Conservation (phyloP, 2,113 vertebrate species). For the Pelecanus crispus region DNA sequence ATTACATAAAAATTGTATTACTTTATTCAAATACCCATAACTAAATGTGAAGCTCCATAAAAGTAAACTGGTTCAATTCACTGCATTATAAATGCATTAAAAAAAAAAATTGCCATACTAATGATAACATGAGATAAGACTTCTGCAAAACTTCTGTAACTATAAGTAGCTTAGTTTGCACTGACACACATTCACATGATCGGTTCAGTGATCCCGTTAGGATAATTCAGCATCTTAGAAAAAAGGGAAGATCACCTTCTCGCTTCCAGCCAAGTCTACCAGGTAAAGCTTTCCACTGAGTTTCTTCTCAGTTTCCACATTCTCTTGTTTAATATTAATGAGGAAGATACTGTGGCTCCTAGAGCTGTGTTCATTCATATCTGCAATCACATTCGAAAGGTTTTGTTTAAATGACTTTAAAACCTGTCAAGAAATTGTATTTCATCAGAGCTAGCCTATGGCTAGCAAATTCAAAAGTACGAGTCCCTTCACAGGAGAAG, state of each 20-base stretch:
- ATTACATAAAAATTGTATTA: background rate
- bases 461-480: background rate
- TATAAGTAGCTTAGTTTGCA: background rate
- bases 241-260: constrained; percentile 81
- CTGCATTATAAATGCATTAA: background rate
- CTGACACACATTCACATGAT: background rate
- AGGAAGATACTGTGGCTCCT: constrained; percentile 97
- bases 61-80: background rate
- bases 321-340: constrained; percentile 97
- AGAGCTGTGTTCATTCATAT: constrained; percentile 99
- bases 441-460: background rate
- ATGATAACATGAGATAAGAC: background rate
- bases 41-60: background rate
- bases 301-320: constrained; percentile 93
- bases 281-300: constrained; percentile 95
- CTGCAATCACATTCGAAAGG: constrained; percentile 63
- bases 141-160: background rate
- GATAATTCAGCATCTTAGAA: background rate
- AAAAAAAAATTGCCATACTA: background rate
- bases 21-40: background rate
- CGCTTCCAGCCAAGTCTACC: constrained; percentile 94
- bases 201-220: background rate
- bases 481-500: background rate
- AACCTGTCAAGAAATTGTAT: background rate
- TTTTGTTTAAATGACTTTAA: background rate